These are phyloP conservation scores for Goniozus legneri DNA, from an alignment of 1,140 invertebrate species.

Conservation along the genomic window DNA sequence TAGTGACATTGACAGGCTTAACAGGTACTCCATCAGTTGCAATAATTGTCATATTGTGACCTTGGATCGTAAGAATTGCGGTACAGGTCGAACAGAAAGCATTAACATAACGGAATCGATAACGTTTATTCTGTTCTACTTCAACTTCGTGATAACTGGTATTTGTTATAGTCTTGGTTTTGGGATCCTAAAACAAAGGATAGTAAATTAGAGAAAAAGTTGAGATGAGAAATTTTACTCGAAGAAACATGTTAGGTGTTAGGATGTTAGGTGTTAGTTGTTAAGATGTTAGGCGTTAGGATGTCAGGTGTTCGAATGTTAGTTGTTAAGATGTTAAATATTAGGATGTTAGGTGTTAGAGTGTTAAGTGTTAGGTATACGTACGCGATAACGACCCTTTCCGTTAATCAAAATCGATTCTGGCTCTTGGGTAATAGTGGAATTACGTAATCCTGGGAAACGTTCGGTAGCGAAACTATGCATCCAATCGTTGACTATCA, in stretches of 20 bases:
- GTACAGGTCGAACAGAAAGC: constrained; percentile 54
- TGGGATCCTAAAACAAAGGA: constrained; percentile 9
- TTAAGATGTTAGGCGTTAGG: constrained; percentile 4
- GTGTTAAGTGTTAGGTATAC: no score
- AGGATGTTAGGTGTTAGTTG: no score
- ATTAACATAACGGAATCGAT: constrained; percentile 56
- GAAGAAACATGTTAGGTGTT: no score
- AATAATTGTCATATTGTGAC: constrained; percentile 54
- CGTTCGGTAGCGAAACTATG: constrained; percentile 76
- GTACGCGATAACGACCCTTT: no score
- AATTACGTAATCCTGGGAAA: constrained; percentile 77
- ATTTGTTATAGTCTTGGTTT: constrained; percentile 6
- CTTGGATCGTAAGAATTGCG: constrained; percentile 52
- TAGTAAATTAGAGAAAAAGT: no score
- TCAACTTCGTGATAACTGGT: constrained; percentile 24
- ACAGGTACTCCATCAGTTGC: constrained; percentile 48
- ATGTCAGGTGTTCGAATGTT: no score
- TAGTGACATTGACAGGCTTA: background rate
- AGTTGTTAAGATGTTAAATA: no score
- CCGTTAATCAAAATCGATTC: background rate
- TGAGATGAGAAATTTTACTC: no score
- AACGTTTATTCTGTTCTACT: constrained; percentile 35
- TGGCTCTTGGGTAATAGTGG: background rate
- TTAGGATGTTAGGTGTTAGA: no score
- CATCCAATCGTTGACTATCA: constrained; percentile 86